phyloP scores from a whole-genome alignment of 2,113 vertebrate species.

The Anoplopoma fimbria region DNA sequence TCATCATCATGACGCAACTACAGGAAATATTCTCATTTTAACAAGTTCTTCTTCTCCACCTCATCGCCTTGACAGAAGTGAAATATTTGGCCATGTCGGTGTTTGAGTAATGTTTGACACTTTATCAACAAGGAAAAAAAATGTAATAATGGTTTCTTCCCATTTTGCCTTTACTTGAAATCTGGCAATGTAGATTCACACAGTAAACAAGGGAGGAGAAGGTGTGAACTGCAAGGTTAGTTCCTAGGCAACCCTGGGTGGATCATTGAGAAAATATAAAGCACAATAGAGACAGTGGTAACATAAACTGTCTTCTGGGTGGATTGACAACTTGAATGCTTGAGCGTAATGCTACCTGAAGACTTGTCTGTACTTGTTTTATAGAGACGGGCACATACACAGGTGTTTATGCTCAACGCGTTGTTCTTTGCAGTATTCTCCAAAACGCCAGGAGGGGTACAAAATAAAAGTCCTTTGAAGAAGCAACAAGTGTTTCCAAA shows the following conservation, averaged over 20 bases:
- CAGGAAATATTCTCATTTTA: constrained; percentile 10
- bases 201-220: neutral
- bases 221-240: neutral
- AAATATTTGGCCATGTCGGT: constrained; percentile 15
- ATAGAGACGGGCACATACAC: fast-evolving
- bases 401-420: neutral
- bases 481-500: neutral
- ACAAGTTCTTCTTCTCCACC: constrained; percentile 5
- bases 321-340: neutral
- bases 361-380: neutral
- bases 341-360: neutral
- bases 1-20: constrained; percentile 4
- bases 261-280: neutral
- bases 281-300: neutral
- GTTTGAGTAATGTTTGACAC: constrained; percentile 24
- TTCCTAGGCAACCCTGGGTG: neutral
- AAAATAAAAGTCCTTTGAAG: neutral
- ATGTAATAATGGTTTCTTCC: neutral
- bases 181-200: neutral
- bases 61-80: constrained; percentile 5
- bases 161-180: neutral
- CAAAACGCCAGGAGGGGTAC: neutral
- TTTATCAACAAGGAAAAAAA: neutral
- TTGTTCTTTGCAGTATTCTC: neutral
- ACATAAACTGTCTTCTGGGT: neutral